Base-by-base conservation (phyloP, 2,888 invertebrate genomes). In the Pollenia griseotomentosa region DNA sequence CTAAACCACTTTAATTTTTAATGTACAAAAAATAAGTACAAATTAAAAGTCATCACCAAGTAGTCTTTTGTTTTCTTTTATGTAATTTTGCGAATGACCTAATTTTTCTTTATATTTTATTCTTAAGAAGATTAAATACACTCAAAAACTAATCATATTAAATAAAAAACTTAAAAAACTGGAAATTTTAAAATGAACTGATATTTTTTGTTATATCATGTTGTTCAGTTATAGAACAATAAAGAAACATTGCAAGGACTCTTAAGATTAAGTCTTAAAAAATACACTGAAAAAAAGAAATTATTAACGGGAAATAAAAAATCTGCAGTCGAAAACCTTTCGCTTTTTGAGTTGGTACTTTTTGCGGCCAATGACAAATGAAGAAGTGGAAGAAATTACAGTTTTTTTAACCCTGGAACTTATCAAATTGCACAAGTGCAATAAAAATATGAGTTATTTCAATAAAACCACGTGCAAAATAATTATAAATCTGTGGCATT, bases 31-130 rank as follows among this genome's bases (percentile, higher is more conserved):
- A 42, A 2, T 23, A 23, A 19, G n/a, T 59, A 19, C 1, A 16
- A 81, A 65, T 40, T 33, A 57, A 73, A 57, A 19, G 40, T 65
- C 55, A 55, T 73, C 71, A 73, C 55, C 73, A 73, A 63, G 33
- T 48, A 63, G 73, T 8, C 80, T 81, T 65, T 81, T 81, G 80
- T 81, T 65, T 73, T 23, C 16, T 53, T 55, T 55, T 55, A 33
- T 81, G 65, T 73, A 73, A 73, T 55, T 48, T 81, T 57, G 57
- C 73, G 73, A 81, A 81, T 81, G 80, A 48, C 73, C 73, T 73
- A 73, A 14, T 57, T 73, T 81, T n/a, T 23, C 9, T 53, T 2
- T 23, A 23, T 23, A 23, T 23, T 23, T 48, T 23, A 57, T 61
- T 16, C 19, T 40, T 33, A n/a, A 59, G 57, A 68, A 68, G 78